Evolutionary conservation across 2,888 invertebrate species (phyloP).

Genomic region (Phoenoteleia sp.): DNA sequence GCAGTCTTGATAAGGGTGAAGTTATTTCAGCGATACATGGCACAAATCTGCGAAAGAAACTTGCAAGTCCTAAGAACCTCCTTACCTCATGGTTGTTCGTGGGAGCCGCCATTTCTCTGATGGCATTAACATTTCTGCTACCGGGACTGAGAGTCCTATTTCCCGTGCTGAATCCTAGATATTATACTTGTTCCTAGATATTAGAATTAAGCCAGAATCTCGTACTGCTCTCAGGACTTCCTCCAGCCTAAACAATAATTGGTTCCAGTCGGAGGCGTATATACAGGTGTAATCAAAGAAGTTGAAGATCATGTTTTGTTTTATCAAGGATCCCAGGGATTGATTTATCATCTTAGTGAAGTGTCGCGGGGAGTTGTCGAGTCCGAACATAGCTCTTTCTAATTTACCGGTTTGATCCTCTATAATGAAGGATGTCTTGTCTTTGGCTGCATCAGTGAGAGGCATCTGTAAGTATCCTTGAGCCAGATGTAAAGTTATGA

Average conservation of each 20-base stretch:
- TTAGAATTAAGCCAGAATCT: neutral
- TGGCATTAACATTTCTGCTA: no score
- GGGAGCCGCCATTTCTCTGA: no score
- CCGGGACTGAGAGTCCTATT: no score
- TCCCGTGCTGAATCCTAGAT: no score
- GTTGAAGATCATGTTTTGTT: slow-evolving; percentile 1
- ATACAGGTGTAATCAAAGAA: slow-evolving; percentile 18
- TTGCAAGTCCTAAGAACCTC: neutral
- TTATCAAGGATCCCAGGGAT: slow-evolving; percentile 3
- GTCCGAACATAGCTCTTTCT: slow-evolving; percentile 50
- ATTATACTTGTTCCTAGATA: neutral
- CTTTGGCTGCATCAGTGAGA: slow-evolving; percentile 1
- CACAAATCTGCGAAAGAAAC: slow-evolving; percentile 7
- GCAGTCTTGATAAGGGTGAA: neutral
- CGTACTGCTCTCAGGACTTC: neutral
- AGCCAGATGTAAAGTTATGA: slow-evolving; percentile 41
- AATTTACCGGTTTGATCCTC: neutral
- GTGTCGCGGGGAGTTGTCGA: slow-evolving; percentile 42
- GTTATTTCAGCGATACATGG: neutral
- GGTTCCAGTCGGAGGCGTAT: neutral
- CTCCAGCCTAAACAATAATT: neutral
- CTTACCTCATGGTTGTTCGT: neutral
- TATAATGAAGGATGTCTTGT: slow-evolving; percentile 45
- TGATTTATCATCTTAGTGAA: slow-evolving; percentile 41
- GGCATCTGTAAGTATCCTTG: slow-evolving; percentile 56